These are phyloP conservation scores for Athetis lepigone DNA, from an alignment of 2,888 invertebrate species.

Conservation along the genomic window DNA sequence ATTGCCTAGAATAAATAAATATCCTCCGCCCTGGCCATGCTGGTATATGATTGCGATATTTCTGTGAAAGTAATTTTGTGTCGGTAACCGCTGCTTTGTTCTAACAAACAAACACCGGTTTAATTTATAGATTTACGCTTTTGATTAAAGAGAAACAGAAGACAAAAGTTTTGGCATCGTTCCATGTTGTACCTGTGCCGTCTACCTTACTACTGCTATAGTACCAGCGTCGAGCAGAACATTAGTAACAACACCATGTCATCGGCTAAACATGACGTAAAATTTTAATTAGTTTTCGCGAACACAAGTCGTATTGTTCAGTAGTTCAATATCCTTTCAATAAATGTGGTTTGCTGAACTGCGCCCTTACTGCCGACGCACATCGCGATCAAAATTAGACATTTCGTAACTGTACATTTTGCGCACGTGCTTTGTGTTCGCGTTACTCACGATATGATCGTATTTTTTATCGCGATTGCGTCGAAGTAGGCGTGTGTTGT, in stretches of 20 bases:
- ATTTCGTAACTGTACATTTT: slow-evolving; percentile 48
- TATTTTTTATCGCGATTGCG: slow-evolving; percentile 54
- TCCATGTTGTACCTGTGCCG: slow-evolving; percentile 65
- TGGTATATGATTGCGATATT: slow-evolving; percentile 79
- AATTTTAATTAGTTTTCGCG: slow-evolving; percentile 37
- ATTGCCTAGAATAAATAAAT: slow-evolving; percentile 76
- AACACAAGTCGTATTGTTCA: slow-evolving; percentile 31
- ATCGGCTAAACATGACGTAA: slow-evolving; percentile 17
- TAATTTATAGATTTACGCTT: slow-evolving; percentile 73
- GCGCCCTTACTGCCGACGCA: slow-evolving; percentile 40
- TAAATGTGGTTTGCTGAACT: slow-evolving; percentile 47
- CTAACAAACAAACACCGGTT: slow-evolving; percentile 70
- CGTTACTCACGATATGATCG: slow-evolving; percentile 44
- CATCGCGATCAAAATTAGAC: slow-evolving; percentile 56
- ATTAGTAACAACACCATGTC: slow-evolving; percentile 16
- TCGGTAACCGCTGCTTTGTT: slow-evolving; percentile 72
- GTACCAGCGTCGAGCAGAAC: slow-evolving; percentile 13
- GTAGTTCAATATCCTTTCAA: slow-evolving; percentile 58
- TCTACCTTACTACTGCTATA: slow-evolving; percentile 37
- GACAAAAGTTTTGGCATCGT: slow-evolving; percentile 69
- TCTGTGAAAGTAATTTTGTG: slow-evolving; percentile 81
- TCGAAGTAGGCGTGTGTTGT: slow-evolving; percentile 33
- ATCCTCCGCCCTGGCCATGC: slow-evolving; percentile 68
- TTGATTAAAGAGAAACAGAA: slow-evolving; percentile 72
- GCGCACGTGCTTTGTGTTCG: slow-evolving; percentile 41